Evolutionary conservation across 2,797 vertebrate genomes (phyloP), one percentile per base, ranked within the genome.

Genomic region (Hydrocynus forskahlii): DNA sequence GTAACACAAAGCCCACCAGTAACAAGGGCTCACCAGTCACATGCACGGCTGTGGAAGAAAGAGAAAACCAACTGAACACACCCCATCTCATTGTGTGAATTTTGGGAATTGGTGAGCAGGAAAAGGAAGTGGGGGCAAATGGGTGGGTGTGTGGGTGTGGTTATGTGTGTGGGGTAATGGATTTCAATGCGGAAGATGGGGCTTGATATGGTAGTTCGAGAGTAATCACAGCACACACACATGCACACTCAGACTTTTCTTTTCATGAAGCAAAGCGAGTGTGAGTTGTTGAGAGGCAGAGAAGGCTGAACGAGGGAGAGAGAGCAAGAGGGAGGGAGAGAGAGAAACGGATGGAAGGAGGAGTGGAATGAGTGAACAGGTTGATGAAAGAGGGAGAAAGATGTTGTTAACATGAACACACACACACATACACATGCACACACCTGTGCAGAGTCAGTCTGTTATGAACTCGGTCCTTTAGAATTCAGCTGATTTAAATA

Each of bases 301-400:
- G 64, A 45, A 38, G 8, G 0, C 5, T 45, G 43, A 62, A 16
- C 57, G 10, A 48, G n/a, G 17, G 8, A 52, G 50, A 64, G 59
- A 35, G 5, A 25, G 4, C 10, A 52, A 10, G 59, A 7, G 57
- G 48, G 74, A 57, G 25, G 1, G 6, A 5, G 62, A 6, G 25
- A 7, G 6, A 5, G 62, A 6, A 64, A 71, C 2, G 17, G 1
- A 23, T 21, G 60, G 25, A 29, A 5, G 63, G 63, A 59, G 54
- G 23, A 14, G 35, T 35, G 21, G 76, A 57, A 40, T 54, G 35
- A 55, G 52, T 10, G 19, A 38, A 25, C 23, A 62, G 54, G 55
- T 59, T 43, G 55, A 75, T 66, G 54, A 63, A 50, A 71, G 57
- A 40, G 25, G 25, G 60, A 74, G 19, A 64, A 23, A 73, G 29